Base-by-base conservation (phyloP, 53 echinoderm and acorn worm genomes). In the Holothuria leucospilota region DNA sequence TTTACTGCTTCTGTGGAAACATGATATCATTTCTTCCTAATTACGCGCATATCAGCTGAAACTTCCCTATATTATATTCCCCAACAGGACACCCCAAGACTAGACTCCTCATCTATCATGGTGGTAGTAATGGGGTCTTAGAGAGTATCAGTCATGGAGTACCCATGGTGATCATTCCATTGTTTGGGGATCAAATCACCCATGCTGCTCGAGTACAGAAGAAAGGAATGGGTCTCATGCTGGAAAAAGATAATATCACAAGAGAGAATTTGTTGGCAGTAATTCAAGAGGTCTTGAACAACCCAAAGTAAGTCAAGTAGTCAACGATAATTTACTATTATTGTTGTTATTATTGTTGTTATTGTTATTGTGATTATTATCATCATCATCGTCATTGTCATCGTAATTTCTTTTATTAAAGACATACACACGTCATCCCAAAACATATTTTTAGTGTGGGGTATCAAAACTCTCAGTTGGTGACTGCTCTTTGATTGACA, bases 81-180 rank as follows among this genome's bases (percentile, higher is more conserved):
- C 3, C 3, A n/a, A 34, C 7, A 85, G 34, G 34, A 34, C 34
- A 34, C 3, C 34, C 34, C 1, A 34, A 34, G 3, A 34, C 34
- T 1, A 34, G 84, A 51, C 86, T 88, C 5, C 79, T 96, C 69
- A 94, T 96, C 14, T 90, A 85, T 61, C 96, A 96, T 51, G 90
- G 90, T 2, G 96, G 96, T 18, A 51, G 92, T 77, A 96, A 96
- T 26, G 92, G 96, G 8, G 94, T 96, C 21, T 82, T 53, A 25
- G 96, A 96, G 72, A 92, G 92, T 20, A 69, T 96, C 62, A 90
- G 88, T 70, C 94, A 96, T 70, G 90, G 87, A 18, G 87, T 96
- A 13, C 94, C 96, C 24, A 86, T 96, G 81, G 81, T 96, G 26
- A 85, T 90, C 29, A 82, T 96, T 14, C 96, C 96, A 13, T 52